Base-by-base conservation (phyloP, 2,888 invertebrate species). In the Rhagonycha lutea region DNA sequence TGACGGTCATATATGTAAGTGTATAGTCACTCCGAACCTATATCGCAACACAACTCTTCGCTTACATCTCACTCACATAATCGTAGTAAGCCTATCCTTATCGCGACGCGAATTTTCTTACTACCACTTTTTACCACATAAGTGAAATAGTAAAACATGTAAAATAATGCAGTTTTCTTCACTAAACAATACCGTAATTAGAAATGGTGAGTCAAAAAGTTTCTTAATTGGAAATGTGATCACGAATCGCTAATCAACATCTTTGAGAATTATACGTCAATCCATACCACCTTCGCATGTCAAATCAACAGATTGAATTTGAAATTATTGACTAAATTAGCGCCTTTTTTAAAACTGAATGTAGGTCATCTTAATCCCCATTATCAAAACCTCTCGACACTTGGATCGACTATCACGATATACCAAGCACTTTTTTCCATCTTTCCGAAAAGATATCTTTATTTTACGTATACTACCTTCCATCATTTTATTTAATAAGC, bases 1-100 rank as follows among this genome's bases (percentile, higher is more conserved):
- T 83, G 82, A 82, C 84, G 84, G 81, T 82, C 79, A 82, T 81
- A 82, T 82, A 82, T 81, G 79, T 75, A 65, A 65, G 72, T 78
- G 75, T 76, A 72, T 72, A 70, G 67, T 72, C 77, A 70, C 80
- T 82, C 80, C 82, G 81, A 47, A 47, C 47, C n/a, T 47, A 47
- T 47, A 47, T 47, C 47, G 47, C n/a, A 47, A 47, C n/a, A 47
- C 47, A 47, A 47, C n/a, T 47, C 47, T n/a, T 47, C 47, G 47
- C 47, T 47, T 47, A 47, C 47, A 47, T 47, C 47, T 47, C 47
- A 47, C 47, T 47, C 47, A n/a, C 47, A 47, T n/a, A 47, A 47
- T n/a, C 47, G 47, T 47, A 47, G 47, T 47, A 47, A 47, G 47
- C n/a, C 23, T 24, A 32, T 29, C 47, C 65, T 69, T 61, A 18